phyloP scores from a whole-genome alignment of 2,888 invertebrate genomes.

The Pristionchus exspectatus region DNA sequence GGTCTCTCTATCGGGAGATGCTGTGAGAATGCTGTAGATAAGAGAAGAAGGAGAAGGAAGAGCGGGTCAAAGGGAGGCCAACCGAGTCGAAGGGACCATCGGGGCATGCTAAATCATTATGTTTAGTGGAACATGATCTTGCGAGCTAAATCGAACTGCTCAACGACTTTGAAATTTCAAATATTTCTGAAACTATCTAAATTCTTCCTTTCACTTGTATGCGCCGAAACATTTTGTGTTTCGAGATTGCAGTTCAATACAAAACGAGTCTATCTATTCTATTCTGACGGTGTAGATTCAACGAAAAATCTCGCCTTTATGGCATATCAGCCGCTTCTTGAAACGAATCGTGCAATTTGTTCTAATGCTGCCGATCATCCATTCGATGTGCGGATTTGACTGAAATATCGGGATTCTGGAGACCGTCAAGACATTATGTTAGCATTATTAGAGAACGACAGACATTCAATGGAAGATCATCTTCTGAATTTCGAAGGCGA shows the following conservation, averaged over 20 bases:
- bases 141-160: too few species aligned
- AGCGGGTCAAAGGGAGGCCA: background rate
- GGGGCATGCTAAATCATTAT: background rate
- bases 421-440: too few species aligned
- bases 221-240: too few species aligned
- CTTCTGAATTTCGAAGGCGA: too few species aligned
- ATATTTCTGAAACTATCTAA: too few species aligned
- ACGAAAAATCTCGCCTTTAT: background rate
- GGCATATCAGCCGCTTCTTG: conserved; percentile 30
- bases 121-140: background rate
- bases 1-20: conserved; percentile 21
- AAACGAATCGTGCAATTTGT: background rate
- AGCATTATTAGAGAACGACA: background rate
- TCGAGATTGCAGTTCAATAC: too few species aligned
- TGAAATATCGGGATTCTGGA: background rate
- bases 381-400: background rate
- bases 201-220: too few species aligned
- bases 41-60: conserved; percentile 16
- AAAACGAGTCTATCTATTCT: background rate
- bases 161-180: too few species aligned
- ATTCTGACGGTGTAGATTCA: background rate
- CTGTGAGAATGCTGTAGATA: background rate
- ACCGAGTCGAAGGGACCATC: conserved; percentile 46
- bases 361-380: background rate
- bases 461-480: background rate